Base-by-base conservation (phyloP, 2,888 invertebrate species). In the Brenthis hecate region DNA sequence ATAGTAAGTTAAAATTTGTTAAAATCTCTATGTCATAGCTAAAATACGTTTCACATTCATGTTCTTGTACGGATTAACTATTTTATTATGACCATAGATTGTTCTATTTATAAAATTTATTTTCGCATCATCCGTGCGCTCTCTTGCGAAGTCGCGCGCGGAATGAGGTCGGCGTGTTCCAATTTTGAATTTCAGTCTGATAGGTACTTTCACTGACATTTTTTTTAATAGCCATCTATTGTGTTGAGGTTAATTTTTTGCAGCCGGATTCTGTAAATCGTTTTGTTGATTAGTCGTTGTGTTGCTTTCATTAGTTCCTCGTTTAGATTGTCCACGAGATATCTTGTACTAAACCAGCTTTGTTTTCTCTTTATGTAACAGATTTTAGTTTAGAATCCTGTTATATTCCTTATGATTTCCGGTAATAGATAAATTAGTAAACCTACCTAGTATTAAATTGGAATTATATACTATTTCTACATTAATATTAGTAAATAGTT, bases 161-260 rank as follows among this genome's bases (percentile, higher is more conserved):
- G 86, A 92, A 91, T 91, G 91, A 85, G 91, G 91, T 86, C 91
- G 85, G 69, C 74, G 75, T 80, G 88, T 87, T 89, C 89, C 90
- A 89, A 87, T 91, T 91, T 89, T 89, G 88, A 88, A 89, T 87
- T 88, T 85, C 85, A 82, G 88, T 86, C 87, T 76, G 73, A 70
- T 69, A 78, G 79, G 76, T 80, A 87, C 89, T 89, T 91, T 91
- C 89, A 86, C 89, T 87, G 75, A 69, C 73, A 72, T 73, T 77
- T 63, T 63, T 65, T 68, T 63, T 57, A 53, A 48, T 43, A 47
- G 57, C 66, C 50, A 51, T 62, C 60, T 55, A 60, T 66, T 66
- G 60, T 66, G 48, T 19, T 54, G 28, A 60, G 57, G 54, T 48
- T 55, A 60, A 43, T 62, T 51, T 62, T 61, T 56, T 62, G 36